Evolutionary conservation across 1,140 invertebrate genomes (phyloP), one percentile per base, ranked within the genome.

Genomic region (Drosophila rhopaloa): DNA sequence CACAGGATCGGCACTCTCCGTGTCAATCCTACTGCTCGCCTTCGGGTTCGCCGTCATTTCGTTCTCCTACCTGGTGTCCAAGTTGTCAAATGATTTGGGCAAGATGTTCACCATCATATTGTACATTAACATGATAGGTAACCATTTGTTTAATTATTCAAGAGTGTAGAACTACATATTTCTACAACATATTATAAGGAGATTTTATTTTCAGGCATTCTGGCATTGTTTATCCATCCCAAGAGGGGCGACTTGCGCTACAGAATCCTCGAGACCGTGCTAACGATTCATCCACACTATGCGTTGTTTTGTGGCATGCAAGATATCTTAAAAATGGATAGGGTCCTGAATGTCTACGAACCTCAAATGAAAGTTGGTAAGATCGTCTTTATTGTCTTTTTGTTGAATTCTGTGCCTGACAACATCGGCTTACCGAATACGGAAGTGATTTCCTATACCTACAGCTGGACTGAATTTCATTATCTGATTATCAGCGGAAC

Each of bases 101-200:
- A 14, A 9, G 19, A 37, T 78, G 48, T 55, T 57, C 5, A 48
- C 43, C 8, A 16, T 74, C 0, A 29, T 81, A 4, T 11, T 68
- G 61, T 68, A 66, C 24, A 35, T 68, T 5, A 68, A 68, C 4
- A 68, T 68, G 61, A 35, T 68, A 66, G 65, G 65, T 68, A 38
- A 53, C 32, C 13, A 10, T 4, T 8, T 11, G 16, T 11, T 40
- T 40, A n/a, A 5, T 19, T n/a, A 35, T 7, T 5, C 2, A 8
- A 32, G 6, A 7, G 2, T 32, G 29, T 32, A 24, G 3, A 4
- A 24, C 24, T 3, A 24, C 2, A 24, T 24, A 27, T 35, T 9
- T 0, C 0, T 14, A 29, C n/a, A 29, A 4, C 2, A n/a, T 41
- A 4, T 14, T 55, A 40, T 32, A n/a, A 5, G 3, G 8, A 11